phyloP scores from a whole-genome alignment of 2,797 vertebrate genomes.

The Loriculus beryllinus region DNA sequence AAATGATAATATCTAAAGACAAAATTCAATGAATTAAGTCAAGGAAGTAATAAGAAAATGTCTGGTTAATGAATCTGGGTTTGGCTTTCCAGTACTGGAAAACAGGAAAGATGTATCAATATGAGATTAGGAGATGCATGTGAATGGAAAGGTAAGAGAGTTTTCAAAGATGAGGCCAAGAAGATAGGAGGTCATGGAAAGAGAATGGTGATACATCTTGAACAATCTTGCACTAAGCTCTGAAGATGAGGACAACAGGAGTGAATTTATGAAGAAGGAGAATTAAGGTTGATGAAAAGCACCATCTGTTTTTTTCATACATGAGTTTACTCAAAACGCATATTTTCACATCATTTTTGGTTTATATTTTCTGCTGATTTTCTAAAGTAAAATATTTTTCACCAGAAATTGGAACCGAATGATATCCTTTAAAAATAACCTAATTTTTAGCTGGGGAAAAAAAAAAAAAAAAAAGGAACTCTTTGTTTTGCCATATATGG shows the following conservation, averaged over 20 bases:
- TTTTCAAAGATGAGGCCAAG: background rate
- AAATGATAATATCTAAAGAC: background rate
- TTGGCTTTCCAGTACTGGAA: background rate
- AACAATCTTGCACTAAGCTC: background rate
- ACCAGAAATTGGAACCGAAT: background rate
- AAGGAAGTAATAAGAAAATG: background rate
- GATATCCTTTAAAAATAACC: background rate
- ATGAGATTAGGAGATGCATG: background rate
- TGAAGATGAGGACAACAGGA: background rate
- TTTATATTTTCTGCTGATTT: conserved; percentile 12
- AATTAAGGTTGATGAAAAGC: background rate
- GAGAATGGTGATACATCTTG: background rate
- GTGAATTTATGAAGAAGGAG: background rate
- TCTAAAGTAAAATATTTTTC: conserved; percentile 19
- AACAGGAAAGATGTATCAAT: background rate
- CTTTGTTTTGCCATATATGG: background rate
- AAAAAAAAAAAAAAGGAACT: rapidly evolving
- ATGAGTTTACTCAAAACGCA: background rate
- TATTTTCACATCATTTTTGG: background rate
- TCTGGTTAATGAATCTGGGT: background rate
- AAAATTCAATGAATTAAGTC: conserved; percentile 6
- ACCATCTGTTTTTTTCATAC: background rate
- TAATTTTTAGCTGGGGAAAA: background rate
- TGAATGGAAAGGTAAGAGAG: background rate
- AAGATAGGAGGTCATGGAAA: background rate